phyloP scores from a whole-genome alignment of 2,113 vertebrate species.

The Chinchilla lanigera region DNA sequence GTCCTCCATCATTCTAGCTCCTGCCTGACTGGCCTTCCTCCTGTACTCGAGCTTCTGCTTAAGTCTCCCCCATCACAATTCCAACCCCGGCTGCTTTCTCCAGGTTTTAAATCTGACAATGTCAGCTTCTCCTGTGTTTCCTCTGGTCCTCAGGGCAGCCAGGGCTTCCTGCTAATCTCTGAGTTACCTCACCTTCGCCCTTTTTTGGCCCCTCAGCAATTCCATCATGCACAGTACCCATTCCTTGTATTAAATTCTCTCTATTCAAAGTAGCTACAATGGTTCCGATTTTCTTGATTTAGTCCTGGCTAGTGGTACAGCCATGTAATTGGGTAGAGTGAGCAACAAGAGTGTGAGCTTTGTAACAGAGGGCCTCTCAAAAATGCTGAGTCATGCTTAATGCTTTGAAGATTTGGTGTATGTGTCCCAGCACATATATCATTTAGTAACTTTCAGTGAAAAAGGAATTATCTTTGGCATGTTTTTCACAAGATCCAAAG shows the following conservation, averaged over 20 bases:
- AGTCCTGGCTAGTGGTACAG: not conserved
- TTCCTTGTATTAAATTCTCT: not conserved
- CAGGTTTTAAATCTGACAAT: not conserved
- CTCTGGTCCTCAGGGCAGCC: not conserved
- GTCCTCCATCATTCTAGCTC: not conserved
- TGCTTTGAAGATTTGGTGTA: not conserved
- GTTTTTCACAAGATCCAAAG: not conserved
- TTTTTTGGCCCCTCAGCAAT: not conserved
- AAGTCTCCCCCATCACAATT: accelerated
- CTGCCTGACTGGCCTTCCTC: not conserved
- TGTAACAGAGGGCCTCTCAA: not conserved
- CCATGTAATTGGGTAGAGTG: not conserved
- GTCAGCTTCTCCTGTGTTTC: not conserved
- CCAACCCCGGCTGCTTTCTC: not conserved
- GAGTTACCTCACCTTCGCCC: not conserved
- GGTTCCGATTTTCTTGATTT: not conserved
- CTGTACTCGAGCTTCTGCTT: not conserved
- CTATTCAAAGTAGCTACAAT: not conserved
- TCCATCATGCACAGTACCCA: not conserved
- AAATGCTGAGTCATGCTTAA: not conserved
- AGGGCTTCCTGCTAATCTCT: not conserved
- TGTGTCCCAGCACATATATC: not conserved
- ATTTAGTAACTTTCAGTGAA: conserved; percentile 7
- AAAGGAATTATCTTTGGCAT: not conserved
- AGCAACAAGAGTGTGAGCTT: not conserved